phyloP scores from a whole-genome alignment of 2,113 vertebrate genomes.

The Myiopsitta monachus region DNA sequence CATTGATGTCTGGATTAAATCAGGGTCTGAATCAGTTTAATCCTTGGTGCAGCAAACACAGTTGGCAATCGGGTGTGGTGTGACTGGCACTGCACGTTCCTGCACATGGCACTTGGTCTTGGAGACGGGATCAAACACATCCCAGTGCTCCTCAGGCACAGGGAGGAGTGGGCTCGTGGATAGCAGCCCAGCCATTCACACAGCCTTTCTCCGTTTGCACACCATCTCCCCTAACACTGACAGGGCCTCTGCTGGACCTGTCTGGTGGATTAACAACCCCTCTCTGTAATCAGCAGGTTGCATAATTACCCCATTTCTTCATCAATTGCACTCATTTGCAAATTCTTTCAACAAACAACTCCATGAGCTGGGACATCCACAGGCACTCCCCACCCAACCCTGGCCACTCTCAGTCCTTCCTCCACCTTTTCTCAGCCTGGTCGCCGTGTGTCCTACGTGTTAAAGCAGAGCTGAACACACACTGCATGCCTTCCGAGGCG shows the following conservation, averaged over 20 bases:
- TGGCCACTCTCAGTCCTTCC: background rate
- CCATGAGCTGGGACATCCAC: background rate
- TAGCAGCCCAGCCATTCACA: too few relatives aligned
- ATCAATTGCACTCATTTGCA: background rate
- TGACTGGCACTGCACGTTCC: background rate
- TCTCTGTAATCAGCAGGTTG: background rate
- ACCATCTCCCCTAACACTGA: background rate
- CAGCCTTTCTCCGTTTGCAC: background rate
- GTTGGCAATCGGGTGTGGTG: background rate
- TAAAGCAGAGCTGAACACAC: background rate
- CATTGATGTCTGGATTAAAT: background rate
- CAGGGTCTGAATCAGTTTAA: background rate
- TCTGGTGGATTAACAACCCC: background rate
- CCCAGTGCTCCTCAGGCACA: background rate
- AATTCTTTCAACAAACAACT: background rate
- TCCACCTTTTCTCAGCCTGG: background rate
- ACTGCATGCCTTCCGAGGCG: background rate
- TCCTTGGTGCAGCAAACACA: background rate
- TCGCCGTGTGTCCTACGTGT: background rate
- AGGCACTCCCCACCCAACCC: background rate
- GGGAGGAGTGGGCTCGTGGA: background rate
- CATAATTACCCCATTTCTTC: background rate
- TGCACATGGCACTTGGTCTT: background rate
- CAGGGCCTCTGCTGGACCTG: background rate
- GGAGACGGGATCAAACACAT: rapidly evolving